Conservation (phyloP, 2,888 invertebrate genomes). For the Pterostichus niger region DNA sequence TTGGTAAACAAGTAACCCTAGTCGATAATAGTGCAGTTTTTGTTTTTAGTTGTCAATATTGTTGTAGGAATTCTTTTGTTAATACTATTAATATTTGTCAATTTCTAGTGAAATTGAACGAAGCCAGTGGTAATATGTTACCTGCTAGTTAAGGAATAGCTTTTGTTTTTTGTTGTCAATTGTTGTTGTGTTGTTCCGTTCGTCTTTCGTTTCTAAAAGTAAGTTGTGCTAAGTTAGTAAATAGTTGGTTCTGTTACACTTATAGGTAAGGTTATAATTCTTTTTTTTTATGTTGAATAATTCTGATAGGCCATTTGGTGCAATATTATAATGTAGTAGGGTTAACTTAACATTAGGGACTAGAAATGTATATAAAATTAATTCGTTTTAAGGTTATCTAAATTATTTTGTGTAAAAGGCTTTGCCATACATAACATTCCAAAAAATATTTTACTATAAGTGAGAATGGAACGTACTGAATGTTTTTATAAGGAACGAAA, state of each 20-base stretch:
- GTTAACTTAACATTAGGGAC: constrained; percentile 9
- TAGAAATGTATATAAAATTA: constrained; percentile 32
- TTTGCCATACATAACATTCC: constrained; percentile 59
- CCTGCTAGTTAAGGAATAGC: constrained; percentile 49
- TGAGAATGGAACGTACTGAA: constrained; percentile 31
- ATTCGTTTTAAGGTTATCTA: constrained; percentile 13
- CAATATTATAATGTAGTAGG: constrained; percentile 61
- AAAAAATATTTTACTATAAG: constrained; percentile 58
- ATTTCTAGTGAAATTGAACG: constrained; percentile 6
- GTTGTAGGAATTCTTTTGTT: constrained; percentile 15
- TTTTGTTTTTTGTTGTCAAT: constrained; percentile 25
- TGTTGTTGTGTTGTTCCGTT: constrained; percentile 36
- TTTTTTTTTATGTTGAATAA: neutral
- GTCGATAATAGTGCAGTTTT: no score
- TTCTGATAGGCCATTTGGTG: constrained; percentile 57
- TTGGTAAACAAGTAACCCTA: neutral
- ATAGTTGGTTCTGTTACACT: neutral
- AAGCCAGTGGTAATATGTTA: constrained; percentile 63
- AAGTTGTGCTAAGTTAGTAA: neutral
- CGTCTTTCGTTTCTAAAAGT: constrained; percentile 2
- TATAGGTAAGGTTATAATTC: neutral
- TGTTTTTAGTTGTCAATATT: constrained; percentile 13
- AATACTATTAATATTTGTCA: constrained; percentile 30
- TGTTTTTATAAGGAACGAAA: constrained; percentile 37
- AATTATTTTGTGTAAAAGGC: constrained; percentile 32